Evolutionary conservation across 2,113 vertebrate genomes (phyloP), one percentile per base, ranked within the genome.

Genomic region (Argyrosomus japonicus): DNA sequence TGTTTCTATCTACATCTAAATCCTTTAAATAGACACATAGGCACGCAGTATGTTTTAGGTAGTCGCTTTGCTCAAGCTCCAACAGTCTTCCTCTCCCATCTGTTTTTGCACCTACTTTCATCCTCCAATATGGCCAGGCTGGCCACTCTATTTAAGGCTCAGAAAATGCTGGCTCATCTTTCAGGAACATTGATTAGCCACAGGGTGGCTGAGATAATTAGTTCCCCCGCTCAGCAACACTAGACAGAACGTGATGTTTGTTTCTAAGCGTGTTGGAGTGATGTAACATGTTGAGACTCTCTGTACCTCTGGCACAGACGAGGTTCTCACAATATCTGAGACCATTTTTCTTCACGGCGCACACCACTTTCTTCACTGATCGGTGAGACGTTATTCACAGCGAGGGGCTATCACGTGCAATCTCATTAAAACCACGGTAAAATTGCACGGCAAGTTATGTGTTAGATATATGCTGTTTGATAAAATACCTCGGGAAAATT

Each of bases 171-270:
- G 91, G 69, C 91, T 94, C 93, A 91, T 93, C 90, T 90, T 92
- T 91, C 88, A 85, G 84, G 81, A 84, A 85, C 91, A 93, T 93
- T 93, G 91, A 94, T 94, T 89, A 91, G 84, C 92, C 89, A 85
- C 89, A 85, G 91, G 91, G 79, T 84, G 75, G 68, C 84, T 74
- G 86, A 87, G 87, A 92, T 93, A 94, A 94, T 94, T 86, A 94
- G 91, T 84, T 89, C 77, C 75, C 83, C 79, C 83, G 91, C 88
- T 82, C 90, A 70, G 89, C 84, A 80, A 68, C 86, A 68, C 21
- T 36, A 74, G 78, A 86, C 79, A 71, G 75, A 88, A 63, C 21
- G 50, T 43, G 75, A 79, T 88, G 87, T 91, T 92, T 89, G 83
- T 81, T 76, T 71, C 70, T 67, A 67, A 68, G 72, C 56, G 78